phyloP scores from a whole-genome alignment of 2,113 vertebrate genomes.

The Podilymbus podiceps region DNA sequence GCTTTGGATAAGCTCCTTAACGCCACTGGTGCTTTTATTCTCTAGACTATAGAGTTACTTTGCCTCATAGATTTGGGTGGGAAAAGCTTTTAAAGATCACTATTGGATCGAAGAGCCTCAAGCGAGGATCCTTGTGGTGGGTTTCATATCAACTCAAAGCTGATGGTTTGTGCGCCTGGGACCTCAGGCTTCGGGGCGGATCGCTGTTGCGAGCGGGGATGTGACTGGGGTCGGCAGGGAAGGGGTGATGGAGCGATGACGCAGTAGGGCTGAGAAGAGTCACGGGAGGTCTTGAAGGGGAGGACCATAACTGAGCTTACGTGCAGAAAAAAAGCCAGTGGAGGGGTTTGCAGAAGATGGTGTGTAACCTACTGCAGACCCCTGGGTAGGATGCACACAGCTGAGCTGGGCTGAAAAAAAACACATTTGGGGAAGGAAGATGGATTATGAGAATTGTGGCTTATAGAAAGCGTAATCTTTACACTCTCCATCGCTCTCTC shows the following conservation, averaged over 20 bases:
- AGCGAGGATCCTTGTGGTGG: neutral
- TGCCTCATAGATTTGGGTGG: neutral
- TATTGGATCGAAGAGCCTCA: neutral
- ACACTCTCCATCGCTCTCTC: rapidly evolving
- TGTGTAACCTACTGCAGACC: neutral
- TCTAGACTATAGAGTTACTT: neutral
- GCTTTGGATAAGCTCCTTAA: neutral
- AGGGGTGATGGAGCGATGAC: neutral
- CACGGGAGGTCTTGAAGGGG: neutral
- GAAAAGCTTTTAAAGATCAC: neutral
- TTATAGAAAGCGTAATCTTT: neutral
- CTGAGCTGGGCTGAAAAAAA: neutral
- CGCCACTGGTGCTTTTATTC: neutral
- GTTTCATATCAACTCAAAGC: neutral
- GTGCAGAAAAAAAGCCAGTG: neutral
- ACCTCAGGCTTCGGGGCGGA: neutral
- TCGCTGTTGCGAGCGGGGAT: neutral
- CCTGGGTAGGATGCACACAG: neutral
- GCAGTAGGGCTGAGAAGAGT: neutral
- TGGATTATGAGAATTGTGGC: neutral
- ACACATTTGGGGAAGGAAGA: neutral
- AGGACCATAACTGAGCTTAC: neutral
- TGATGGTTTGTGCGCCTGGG: neutral
- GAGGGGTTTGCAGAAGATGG: neutral
- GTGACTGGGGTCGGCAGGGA: rapidly evolving